Evolutionary conservation across 2,113 vertebrate genomes (phyloP).

Genomic region (Pterocles gutturalis): DNA sequence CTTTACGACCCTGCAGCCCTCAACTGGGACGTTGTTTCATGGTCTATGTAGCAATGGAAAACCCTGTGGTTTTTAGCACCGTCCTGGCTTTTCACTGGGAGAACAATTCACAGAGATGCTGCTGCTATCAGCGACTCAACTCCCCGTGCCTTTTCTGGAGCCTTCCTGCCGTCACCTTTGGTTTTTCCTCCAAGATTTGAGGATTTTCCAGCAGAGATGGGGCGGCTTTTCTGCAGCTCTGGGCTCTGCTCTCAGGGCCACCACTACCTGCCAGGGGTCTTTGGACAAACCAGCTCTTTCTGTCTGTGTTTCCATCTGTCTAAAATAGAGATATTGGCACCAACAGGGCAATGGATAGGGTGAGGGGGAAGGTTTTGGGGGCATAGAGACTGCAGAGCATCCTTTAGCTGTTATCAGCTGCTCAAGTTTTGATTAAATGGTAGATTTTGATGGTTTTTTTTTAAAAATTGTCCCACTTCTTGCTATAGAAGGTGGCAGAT

Average conservation of each 20-base stretch:
- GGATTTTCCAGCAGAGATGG: not conserved
- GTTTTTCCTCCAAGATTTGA: not conserved
- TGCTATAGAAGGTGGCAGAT: not conserved
- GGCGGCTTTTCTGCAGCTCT: rapidly evolving
- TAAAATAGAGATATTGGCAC: not conserved
- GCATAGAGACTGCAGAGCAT: not conserved
- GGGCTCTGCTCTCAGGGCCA: rapidly evolving
- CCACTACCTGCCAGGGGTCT: rapidly evolving
- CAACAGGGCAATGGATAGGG: not conserved
- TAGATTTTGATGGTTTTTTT: not conserved
- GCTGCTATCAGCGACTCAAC: not conserved
- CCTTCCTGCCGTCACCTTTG: not conserved
- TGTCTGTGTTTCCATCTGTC: not conserved
- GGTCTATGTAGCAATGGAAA: not conserved
- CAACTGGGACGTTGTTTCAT: not conserved
- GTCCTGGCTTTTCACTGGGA: not conserved
- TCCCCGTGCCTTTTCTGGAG: not conserved
- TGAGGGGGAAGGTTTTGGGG: not conserved
- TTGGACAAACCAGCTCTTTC: not conserved
- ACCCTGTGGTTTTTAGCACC: not conserved
- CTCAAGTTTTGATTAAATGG: not conserved
- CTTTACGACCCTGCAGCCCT: not conserved
- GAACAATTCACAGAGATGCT: not conserved
- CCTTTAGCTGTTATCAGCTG: not conserved
- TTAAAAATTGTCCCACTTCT: not conserved